Percentiles rank a stretch among this genome's conserved stretches.
Conservation (phyloP, 2,113 vertebrate genomes). For the Meleagris gallopavo region DNA sequence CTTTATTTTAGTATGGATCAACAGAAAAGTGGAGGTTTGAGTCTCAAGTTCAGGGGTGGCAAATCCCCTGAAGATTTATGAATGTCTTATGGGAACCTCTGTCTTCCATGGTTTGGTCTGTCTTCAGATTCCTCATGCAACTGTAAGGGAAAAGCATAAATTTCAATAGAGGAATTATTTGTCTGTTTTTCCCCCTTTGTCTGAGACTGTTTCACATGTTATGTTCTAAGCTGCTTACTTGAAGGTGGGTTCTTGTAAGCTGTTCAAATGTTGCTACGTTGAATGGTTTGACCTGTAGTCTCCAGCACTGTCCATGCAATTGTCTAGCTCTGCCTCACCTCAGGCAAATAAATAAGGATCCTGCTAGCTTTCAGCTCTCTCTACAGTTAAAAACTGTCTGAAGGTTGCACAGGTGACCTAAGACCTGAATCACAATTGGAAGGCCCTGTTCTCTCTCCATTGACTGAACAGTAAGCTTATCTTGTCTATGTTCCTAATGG, state of each 20-base stretch:
- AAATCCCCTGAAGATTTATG: neutral
- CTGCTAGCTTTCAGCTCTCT: slow-evolving; percentile 67
- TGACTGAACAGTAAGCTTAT: neutral
- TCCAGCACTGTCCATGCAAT: neutral
- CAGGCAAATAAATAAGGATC: neutral
- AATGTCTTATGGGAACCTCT: neutral
- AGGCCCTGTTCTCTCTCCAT: neutral
- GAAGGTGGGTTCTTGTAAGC: neutral
- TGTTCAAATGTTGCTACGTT: neutral
- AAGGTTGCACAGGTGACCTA: neutral
- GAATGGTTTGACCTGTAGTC: neutral
- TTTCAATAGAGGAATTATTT: neutral
- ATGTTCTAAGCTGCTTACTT: neutral
- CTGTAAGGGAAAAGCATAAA: neutral
- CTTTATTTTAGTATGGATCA: neutral
- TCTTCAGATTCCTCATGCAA: neutral
- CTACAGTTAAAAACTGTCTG: slow-evolving; percentile 50
- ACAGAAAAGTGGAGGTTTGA: neutral
- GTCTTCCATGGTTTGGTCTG: neutral
- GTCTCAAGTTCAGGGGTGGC: neutral
- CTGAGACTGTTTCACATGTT: neutral
- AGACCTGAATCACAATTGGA: neutral
- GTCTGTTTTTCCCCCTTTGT: fast-evolving
- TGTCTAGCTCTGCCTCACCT: neutral
- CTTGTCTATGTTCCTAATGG: neutral